These are phyloP conservation scores for Oreochromis spilurus DNA, from an alignment of 2,113 vertebrate genomes.

Conservation along the genomic window DNA sequence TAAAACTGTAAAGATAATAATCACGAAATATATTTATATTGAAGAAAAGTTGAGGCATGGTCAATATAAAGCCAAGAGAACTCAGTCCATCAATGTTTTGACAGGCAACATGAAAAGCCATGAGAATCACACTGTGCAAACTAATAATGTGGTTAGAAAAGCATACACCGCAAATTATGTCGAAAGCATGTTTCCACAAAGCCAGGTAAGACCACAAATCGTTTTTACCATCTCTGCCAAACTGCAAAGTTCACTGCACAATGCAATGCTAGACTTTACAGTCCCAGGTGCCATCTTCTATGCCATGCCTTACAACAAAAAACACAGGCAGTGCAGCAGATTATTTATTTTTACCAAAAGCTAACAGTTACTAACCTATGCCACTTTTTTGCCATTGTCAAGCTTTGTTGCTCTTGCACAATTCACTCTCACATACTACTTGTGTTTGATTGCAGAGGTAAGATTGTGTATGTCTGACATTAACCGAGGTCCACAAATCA, in stretches of 20 bases:
- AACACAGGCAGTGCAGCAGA: not conserved
- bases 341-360: not conserved
- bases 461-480: not conserved
- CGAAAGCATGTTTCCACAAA: not conserved
- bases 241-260: not conserved
- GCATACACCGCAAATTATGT: not conserved
- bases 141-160: not conserved
- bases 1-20: not conserved
- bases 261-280: not conserved
- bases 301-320: not conserved
- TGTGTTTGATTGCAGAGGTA: not conserved
- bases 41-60: too few relatives aligned
- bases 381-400: not conserved
- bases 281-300: not conserved
- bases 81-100: not conserved
- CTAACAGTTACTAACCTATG: not conserved
- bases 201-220: not conserved
- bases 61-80: not conserved
- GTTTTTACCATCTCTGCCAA: not conserved
- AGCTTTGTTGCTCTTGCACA: not conserved
- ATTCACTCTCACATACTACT: not conserved
- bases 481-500: not conserved
- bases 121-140: not conserved
- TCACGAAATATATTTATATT: too few relatives aligned
- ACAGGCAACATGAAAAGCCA: not conserved